Conservation (phyloP, 2,113 vertebrate genomes). For the Puffinus mauretanicus region DNA sequence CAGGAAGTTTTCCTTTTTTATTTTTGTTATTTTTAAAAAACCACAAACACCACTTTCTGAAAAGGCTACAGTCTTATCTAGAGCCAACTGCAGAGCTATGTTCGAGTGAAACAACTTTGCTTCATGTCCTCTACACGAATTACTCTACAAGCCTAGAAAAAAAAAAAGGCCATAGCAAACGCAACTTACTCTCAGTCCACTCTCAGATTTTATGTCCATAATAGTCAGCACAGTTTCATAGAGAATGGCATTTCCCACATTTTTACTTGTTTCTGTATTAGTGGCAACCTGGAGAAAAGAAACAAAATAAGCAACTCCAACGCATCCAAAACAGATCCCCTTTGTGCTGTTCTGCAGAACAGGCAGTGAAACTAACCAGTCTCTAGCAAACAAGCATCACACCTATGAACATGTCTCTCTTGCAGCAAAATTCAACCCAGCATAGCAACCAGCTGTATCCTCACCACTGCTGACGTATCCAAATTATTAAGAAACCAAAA, state of each 20-base stretch:
- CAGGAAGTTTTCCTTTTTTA: neutral
- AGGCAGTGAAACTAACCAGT: neutral
- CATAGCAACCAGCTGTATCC: neutral
- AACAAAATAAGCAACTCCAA: neutral
- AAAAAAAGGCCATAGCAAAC: neutral
- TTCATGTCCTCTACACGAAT: neutral
- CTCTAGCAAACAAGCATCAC: neutral
- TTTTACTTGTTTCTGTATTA: conserved; percentile 99
- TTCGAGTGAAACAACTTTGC: neutral
- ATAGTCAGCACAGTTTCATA: conserved; percentile 99
- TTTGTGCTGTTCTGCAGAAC: neutral
- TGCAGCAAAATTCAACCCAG: neutral
- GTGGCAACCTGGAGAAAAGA: conserved; percentile 88
- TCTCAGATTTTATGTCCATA: conserved; percentile 99
- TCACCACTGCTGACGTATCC: neutral
- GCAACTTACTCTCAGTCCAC: conserved; percentile 90
- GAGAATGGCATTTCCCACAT: conserved; percentile 98
- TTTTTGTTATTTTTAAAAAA: neutral
- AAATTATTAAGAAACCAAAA: neutral
- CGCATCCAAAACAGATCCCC: neutral
- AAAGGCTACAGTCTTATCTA: neutral
- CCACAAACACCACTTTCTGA: neutral
- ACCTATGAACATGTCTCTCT: neutral
- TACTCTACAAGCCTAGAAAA: neutral
- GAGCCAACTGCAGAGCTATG: neutral